phyloP scores from a whole-genome alignment of 2,888 invertebrate genomes.

The Neocrepidodera transversa region DNA sequence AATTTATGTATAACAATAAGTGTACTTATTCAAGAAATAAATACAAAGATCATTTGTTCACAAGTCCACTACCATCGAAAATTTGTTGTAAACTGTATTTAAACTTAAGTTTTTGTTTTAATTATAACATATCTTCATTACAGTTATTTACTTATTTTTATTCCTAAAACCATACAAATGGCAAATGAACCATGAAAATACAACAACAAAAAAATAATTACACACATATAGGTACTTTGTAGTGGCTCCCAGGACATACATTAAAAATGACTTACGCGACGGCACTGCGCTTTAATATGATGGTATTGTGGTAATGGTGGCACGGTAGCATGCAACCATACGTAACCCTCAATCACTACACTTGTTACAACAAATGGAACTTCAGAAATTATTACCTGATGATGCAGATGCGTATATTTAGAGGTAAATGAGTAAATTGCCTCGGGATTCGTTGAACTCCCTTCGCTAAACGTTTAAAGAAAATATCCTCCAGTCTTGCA shows the following conservation, averaged over 20 bases:
- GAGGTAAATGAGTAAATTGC: conserved; percentile 31
- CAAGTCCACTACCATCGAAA: too few relatives aligned
- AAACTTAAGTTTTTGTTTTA: too few relatives aligned
- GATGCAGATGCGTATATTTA: conserved; percentile 37
- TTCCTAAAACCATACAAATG: background rate
- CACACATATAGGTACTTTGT: background rate
- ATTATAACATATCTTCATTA: too few relatives aligned
- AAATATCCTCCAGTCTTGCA: background rate
- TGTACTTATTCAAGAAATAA: too few relatives aligned
- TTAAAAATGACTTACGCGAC: conserved; percentile 12
- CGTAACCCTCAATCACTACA: conserved; percentile 47
- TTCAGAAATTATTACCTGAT: conserved; percentile 42
- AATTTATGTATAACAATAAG: too few relatives aligned
- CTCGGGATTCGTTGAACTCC: conserved; percentile 22
- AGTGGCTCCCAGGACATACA: background rate
- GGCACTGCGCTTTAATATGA: conserved; percentile 28
- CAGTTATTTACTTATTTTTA: too few relatives aligned
- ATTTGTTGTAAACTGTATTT: too few relatives aligned
- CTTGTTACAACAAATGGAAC: conserved; percentile 49
- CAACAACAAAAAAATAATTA: too few relatives aligned
- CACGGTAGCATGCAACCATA: conserved; percentile 48
- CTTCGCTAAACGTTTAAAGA: background rate
- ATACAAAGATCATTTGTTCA: too few relatives aligned
- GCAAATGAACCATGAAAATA: background rate
- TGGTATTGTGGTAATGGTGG: conserved; percentile 38